phyloP scores from a whole-genome alignment of 2,888 invertebrate species.

The Callosobruchus maculatus region DNA sequence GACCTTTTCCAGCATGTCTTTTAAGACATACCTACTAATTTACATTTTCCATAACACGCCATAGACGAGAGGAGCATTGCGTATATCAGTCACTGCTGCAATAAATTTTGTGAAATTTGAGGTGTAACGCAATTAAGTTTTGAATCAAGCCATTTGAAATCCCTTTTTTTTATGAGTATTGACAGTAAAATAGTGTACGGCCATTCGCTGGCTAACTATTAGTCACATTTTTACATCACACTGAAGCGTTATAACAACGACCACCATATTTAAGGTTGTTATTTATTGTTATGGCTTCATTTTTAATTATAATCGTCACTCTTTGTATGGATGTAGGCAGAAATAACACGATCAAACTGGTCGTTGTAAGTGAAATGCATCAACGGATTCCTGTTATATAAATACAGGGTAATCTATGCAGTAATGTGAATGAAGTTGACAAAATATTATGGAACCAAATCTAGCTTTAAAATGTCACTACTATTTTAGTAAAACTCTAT shows the following conservation, averaged over 20 bases:
- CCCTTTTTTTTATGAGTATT: not conserved
- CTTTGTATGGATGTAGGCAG: not conserved
- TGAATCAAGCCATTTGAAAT: too few relatives aligned
- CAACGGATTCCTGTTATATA: not conserved
- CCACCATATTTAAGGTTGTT: not conserved
- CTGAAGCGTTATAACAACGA: not conserved
- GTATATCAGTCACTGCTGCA: too few relatives aligned
- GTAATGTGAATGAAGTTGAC: not conserved
- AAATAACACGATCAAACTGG: not conserved
- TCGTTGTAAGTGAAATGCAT: not conserved
- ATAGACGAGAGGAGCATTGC: too few relatives aligned
- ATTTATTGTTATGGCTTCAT: not conserved
- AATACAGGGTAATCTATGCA: not conserved
- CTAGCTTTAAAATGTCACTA: too few relatives aligned
- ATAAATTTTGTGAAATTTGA: too few relatives aligned
- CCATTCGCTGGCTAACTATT: not conserved
- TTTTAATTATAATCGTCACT: not conserved
- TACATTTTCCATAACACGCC: too few relatives aligned
- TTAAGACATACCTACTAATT: too few relatives aligned
- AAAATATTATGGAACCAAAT: not conserved
- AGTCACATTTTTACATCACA: not conserved
- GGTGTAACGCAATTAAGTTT: too few relatives aligned
- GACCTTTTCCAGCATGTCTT: too few relatives aligned
- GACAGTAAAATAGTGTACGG: not conserved
- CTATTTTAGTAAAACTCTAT: too few relatives aligned